A percentile compares a stretch with the other conserved stretches of the same genome.
These are phyloP conservation scores for Drosophila nigromelanica DNA, from an alignment of 1,140 invertebrate species.

Conservation along the genomic window DNA sequence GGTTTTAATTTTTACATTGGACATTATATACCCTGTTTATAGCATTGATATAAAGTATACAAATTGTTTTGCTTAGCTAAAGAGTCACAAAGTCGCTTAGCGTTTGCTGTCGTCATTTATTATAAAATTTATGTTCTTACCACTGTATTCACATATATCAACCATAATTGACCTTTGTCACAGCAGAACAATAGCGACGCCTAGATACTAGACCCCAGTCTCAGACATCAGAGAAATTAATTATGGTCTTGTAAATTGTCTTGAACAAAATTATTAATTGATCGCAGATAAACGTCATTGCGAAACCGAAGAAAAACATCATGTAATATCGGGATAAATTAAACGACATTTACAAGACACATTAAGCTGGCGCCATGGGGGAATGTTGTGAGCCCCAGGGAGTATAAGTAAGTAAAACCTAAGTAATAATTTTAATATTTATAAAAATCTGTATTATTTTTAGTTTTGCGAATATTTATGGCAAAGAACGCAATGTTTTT, in stretches of 20 bases:
- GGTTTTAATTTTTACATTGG: no score
- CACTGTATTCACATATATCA: conserved; percentile 31
- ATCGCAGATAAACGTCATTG: conserved; percentile 52
- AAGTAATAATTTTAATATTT: no score
- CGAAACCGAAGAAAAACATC: conserved; percentile 30
- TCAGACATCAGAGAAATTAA: conserved; percentile 47
- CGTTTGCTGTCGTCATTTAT: conserved; percentile 7
- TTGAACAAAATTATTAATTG: conserved; percentile 62
- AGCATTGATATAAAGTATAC: conserved; percentile 13
- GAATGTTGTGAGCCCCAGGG: conserved; percentile 6
- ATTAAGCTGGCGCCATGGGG: conserved; percentile 26
- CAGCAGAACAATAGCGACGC: conserved; percentile 36
- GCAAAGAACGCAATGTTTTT: no score
- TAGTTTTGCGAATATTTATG: no score
- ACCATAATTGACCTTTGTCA: conserved; percentile 67
- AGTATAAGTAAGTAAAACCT: no score
- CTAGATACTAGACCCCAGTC: conserved; percentile 29
- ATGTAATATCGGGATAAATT: conserved; percentile 29
- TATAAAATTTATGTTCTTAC: conserved; percentile 9
- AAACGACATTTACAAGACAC: conserved; percentile 34
- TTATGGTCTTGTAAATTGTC: conserved; percentile 77
- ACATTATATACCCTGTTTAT: no score
- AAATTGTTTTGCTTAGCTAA: conserved; percentile 12
- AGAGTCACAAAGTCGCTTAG: conserved; percentile 14
- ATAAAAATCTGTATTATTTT: no score